Percentiles rank a stretch among this genome's conserved stretches.
These are phyloP conservation scores for Spilosoma lubricipeda DNA, from an alignment of 2,888 invertebrate species.

Conservation along the genomic window DNA sequence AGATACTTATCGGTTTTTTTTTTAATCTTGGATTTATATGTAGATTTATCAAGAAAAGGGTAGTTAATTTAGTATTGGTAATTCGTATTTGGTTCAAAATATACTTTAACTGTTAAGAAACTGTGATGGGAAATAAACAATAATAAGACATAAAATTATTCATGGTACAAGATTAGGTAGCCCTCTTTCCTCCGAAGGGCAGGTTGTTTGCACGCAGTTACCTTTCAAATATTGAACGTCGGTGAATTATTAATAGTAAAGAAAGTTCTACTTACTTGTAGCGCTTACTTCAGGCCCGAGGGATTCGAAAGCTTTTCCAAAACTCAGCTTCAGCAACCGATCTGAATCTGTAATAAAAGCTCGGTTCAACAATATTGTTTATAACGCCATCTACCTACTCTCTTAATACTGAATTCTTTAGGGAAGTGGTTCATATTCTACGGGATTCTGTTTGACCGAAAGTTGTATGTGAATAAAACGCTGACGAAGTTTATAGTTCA, in stretches of 20 bases:
- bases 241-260: slow-evolving; percentile 45
- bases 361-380: slow-evolving; percentile 5
- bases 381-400: slow-evolving; percentile 63
- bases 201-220: slow-evolving; percentile 46
- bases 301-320: slow-evolving; percentile 85
- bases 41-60: no score
- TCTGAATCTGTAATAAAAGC: slow-evolving; percentile 79
- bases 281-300: slow-evolving; percentile 91
- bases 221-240: slow-evolving; percentile 46
- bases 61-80: no score
- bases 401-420: not conserved
- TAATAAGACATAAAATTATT: slow-evolving; percentile 12
- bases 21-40: no score
- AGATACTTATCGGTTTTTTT: no score
- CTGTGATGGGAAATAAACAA: slow-evolving; percentile 4
- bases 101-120: not conserved
- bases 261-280: slow-evolving; percentile 87
- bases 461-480: no score
- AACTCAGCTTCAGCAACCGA: slow-evolving; percentile 81
- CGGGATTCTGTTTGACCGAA: not conserved
- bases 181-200: slow-evolving; percentile 24
- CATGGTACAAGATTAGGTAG: slow-evolving; percentile 15
- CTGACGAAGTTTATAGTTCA: slow-evolving; percentile 8
- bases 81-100: not conserved
- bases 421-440: not conserved